Evolutionary conservation across 1,140 invertebrate genomes (phyloP).

Genomic region (Drosophila ercepeae): DNA sequence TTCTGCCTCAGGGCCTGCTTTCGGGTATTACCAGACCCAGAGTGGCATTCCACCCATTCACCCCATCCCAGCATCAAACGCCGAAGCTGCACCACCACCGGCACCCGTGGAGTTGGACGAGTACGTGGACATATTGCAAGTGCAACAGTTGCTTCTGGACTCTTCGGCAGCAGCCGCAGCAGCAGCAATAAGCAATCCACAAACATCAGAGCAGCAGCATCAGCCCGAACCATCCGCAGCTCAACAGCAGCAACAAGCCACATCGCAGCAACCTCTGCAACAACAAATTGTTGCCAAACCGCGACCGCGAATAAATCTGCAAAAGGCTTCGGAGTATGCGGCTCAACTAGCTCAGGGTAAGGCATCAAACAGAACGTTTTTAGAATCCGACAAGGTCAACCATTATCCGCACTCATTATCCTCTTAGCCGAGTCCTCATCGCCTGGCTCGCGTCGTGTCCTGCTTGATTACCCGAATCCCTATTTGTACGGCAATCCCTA

Average conservation of each 20-base stretch:
- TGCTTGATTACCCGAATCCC: constrained; percentile 83
- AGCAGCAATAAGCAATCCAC: constrained; percentile 19
- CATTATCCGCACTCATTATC: constrained; percentile 9
- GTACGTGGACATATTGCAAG: constrained; percentile 85
- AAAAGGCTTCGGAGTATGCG: constrained; percentile 81
- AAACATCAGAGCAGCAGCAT: constrained; percentile 33
- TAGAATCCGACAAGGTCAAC: constrained; percentile 1
- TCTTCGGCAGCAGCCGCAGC: constrained; percentile 70
- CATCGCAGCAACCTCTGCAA: constrained; percentile 18
- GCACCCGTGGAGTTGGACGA: constrained; percentile 79
- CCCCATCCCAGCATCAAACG: not conserved
- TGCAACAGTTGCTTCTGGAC: constrained; percentile 85
- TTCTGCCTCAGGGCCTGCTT: constrained; percentile 22
- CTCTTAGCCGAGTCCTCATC: constrained; percentile 35
- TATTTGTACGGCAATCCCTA: constrained; percentile 84
- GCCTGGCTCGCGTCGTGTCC: constrained; percentile 77
- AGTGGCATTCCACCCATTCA: constrained; percentile 14
- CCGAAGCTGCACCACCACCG: constrained; percentile 20
- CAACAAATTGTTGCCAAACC: constrained; percentile 65
- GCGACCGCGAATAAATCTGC: constrained; percentile 76
- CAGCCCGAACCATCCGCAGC: not conserved
- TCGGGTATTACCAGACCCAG: constrained; percentile 58
- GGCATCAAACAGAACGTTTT: not conserved
- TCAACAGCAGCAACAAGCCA: constrained; percentile 14
- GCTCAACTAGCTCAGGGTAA: constrained; percentile 77